phyloP scores from a whole-genome alignment of 2,888 invertebrate species.

The Erannis defoliaria region DNA sequence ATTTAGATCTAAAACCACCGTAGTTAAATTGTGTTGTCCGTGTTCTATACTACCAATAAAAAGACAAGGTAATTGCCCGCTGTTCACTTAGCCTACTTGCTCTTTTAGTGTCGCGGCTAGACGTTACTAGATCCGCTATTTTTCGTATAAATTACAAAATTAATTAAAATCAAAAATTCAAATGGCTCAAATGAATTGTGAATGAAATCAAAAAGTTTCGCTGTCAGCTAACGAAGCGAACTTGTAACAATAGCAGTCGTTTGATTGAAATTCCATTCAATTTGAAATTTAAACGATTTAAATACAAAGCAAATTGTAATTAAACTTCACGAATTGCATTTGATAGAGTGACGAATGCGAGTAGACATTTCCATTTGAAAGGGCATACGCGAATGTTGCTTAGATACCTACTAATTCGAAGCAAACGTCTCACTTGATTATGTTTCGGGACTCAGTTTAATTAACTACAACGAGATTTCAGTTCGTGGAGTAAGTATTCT shows the following conservation, averaged over 20 bases:
- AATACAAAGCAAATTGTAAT: constrained; percentile 29
- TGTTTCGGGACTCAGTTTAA: not conserved
- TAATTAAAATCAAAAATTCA: constrained; percentile 58
- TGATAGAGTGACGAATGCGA: constrained; percentile 5
- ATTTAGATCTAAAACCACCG: no score
- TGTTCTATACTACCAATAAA: not conserved
- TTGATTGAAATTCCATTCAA: constrained; percentile 40
- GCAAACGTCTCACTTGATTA: not conserved
- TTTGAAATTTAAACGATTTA: constrained; percentile 33
- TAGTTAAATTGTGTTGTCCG: no score
- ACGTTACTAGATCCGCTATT: not conserved
- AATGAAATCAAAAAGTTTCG: constrained; percentile 60
- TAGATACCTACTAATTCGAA: not conserved
- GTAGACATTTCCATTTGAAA: not conserved
- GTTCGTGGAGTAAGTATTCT: no score
- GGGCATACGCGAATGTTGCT: not conserved
- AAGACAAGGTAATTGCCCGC: no score
- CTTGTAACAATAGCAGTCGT: constrained; percentile 43
- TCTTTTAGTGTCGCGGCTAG: no score
- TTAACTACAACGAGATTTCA: not conserved
- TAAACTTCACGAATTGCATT: constrained; percentile 18
- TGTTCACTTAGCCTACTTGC: no score
- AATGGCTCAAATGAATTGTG: constrained; percentile 57
- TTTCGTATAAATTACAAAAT: constrained; percentile 9
- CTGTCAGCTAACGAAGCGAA: constrained; percentile 45